A percentile compares a stretch with the other conserved stretches of the same genome.
phyloP scores from a whole-genome alignment of 2,113 vertebrate species.

The Eurystomus gularis region DNA sequence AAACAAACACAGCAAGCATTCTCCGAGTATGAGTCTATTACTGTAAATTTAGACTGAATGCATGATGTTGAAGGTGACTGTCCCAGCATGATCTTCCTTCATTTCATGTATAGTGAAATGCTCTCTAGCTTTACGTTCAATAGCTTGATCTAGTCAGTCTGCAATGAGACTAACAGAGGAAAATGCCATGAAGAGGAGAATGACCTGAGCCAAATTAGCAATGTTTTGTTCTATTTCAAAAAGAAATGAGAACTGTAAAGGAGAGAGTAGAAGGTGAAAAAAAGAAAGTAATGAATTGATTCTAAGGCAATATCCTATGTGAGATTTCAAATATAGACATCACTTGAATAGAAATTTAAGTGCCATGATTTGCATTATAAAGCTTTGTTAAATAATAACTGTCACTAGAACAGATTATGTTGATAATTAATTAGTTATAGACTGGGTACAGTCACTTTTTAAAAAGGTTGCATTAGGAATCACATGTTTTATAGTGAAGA shows the following conservation, averaged over 20 bases:
- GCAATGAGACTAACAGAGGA: constrained; percentile 3
- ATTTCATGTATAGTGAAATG: constrained; percentile 46
- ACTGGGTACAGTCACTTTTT: constrained; percentile 39
- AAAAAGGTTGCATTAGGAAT: constrained; percentile 19
- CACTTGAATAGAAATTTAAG: constrained; percentile 63
- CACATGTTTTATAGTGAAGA: constrained; percentile 10
- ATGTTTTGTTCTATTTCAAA: constrained; percentile 34
- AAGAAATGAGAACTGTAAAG: constrained; percentile 23
- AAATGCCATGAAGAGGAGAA: constrained; percentile 3
- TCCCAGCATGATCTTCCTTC: constrained; percentile 71
- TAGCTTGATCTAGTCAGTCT: constrained; percentile 27
- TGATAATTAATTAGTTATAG: constrained; percentile 71
- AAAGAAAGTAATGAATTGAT: constrained; percentile 24
- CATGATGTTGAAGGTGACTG: constrained; percentile 71
- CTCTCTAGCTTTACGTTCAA: constrained; percentile 31
- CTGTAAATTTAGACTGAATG: constrained; percentile 76
- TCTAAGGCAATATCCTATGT: constrained; percentile 14
- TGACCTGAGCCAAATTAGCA: constrained; percentile 18
- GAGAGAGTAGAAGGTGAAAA: background rate
- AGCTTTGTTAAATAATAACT: constrained; percentile 56
- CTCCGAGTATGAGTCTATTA: constrained; percentile 75
- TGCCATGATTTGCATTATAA: constrained; percentile 56
- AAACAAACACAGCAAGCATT: constrained; percentile 84
- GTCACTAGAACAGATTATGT: constrained; percentile 61
- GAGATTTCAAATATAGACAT: constrained; percentile 55